Conservation (phyloP, 1,140 invertebrate species). For the Eupristina koningsbergeri region DNA sequence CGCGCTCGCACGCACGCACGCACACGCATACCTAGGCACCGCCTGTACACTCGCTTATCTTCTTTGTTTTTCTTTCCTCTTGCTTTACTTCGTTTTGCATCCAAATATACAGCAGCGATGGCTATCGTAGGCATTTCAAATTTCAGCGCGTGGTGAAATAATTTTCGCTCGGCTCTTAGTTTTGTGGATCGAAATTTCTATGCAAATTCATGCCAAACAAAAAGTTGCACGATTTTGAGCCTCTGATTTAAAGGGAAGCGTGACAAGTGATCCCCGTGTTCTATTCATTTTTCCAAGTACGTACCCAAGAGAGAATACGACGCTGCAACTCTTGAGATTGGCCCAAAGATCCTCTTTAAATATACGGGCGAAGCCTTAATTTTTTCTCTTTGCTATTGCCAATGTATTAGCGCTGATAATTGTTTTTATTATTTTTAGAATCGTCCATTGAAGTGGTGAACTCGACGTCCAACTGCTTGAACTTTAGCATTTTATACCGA, state of each 20-base stretch:
- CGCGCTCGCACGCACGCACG: too few relatives aligned
- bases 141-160: not conserved
- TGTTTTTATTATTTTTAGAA: not conserved
- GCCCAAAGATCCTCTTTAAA: not conserved
- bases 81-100: constrained; percentile 8
- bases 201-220: not conserved
- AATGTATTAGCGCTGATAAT: not conserved
- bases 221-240: not conserved
- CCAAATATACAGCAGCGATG: constrained; percentile 2
- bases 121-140: not conserved
- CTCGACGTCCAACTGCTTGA: not conserved
- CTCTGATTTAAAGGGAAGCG: not conserved
- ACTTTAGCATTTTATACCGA: not conserved
- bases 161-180: not conserved
- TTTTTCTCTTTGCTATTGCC: not conserved
- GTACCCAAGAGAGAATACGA: not conserved
- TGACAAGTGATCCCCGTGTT: not conserved
- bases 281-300: not conserved
- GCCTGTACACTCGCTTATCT: not conserved
- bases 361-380: not conserved
- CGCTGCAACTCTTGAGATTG: not conserved
- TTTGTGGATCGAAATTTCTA: constrained; percentile 10
- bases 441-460: not conserved
- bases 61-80: not conserved
- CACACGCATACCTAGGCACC: too few relatives aligned